Evolutionary conservation across 1,140 invertebrate genomes (phyloP), one percentile per base, ranked within the genome.

Genomic region (Temnothorax longispinosus): DNA sequence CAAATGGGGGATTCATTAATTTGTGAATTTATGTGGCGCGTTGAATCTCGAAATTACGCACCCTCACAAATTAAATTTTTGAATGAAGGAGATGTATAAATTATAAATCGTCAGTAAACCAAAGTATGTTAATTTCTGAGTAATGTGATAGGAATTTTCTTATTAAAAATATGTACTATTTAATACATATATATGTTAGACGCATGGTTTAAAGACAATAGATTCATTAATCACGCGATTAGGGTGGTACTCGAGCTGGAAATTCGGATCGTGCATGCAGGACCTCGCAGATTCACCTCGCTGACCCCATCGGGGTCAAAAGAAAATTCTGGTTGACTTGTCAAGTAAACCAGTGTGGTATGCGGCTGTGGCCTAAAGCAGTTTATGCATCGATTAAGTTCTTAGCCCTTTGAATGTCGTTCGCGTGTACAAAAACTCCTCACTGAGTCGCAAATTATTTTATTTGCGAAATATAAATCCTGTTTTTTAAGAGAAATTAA

Each of bases 311-410:
- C 80, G 81, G 62, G 88, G 56, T 52, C 65, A 77, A 88, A 88
- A 71, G 82, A 77, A 89, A 88, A 56, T 86, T 88, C 87, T 76
- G 75, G 58, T 86, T 86, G 74, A 65, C 75, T 85, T 72, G 86
- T 76, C 71, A 54, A 54, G 38, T 75, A 86, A 50, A 54, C 60
- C 69, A 76, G 62, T 13, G 72, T 47, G 69, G 81, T 74, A 74
- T 21, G n/a, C 27, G 62, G 62, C 50, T 69, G 60, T 60, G 84
- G 60, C 13, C 75, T 69, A 75, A 62, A 60, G 72, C 86, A 52
- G 69, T 87, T 85, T 75, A 50, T 27, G 69, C 44, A 84, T 76
- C 77, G 87, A 87, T 84, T 75, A 84, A 84, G 80, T 84, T 7
- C 32, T 75, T 47, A 74, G 54, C 56, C 54, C 54, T 84, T 84